Evolutionary conservation across 1,140 invertebrate genomes (phyloP).

Genomic region (Hestina assimilis): DNA sequence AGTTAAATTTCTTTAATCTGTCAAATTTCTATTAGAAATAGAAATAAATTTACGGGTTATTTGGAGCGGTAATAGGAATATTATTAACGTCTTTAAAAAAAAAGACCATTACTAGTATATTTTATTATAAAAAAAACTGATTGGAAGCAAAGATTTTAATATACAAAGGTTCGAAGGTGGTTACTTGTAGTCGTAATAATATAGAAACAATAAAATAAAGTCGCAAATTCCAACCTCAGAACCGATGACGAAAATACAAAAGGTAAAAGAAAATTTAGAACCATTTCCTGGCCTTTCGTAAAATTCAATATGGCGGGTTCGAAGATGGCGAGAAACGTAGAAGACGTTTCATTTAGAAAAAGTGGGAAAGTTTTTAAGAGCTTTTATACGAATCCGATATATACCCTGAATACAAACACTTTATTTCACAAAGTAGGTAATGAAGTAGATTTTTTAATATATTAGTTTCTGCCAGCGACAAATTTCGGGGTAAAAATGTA

Average conservation of each 20-base stretch:
- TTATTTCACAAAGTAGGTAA: neutral
- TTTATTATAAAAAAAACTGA: too few species aligned
- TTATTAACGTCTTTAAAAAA: too few species aligned
- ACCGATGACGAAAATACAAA: slow-evolving; percentile 6
- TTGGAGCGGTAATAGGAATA: too few species aligned
- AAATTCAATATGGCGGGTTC: slow-evolving; percentile 16
- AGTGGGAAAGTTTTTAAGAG: slow-evolving; percentile 5
- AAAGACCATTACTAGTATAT: too few species aligned
- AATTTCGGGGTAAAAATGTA: too few species aligned
- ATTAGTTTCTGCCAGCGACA: too few species aligned
- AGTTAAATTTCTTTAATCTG: too few species aligned
- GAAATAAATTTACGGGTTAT: too few species aligned
- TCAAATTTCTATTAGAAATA: too few species aligned
- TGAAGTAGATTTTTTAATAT: neutral
- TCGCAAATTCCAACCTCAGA: neutral
- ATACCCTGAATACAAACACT: neutral
- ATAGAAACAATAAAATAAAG: neutral
- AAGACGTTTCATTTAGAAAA: slow-evolving; percentile 2
- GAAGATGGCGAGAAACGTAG: slow-evolving; percentile 6
- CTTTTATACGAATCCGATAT: slow-evolving; percentile 10
- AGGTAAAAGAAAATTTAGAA: slow-evolving; percentile 6
- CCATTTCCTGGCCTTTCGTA: slow-evolving; percentile 1
- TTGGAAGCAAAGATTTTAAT: too few species aligned
- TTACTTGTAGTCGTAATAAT: too few species aligned
- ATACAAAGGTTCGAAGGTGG: too few species aligned